Evolutionary conservation across 2,888 invertebrate species (phyloP), one percentile per base, ranked within the genome.

Genomic region (Ligdia adustata): DNA sequence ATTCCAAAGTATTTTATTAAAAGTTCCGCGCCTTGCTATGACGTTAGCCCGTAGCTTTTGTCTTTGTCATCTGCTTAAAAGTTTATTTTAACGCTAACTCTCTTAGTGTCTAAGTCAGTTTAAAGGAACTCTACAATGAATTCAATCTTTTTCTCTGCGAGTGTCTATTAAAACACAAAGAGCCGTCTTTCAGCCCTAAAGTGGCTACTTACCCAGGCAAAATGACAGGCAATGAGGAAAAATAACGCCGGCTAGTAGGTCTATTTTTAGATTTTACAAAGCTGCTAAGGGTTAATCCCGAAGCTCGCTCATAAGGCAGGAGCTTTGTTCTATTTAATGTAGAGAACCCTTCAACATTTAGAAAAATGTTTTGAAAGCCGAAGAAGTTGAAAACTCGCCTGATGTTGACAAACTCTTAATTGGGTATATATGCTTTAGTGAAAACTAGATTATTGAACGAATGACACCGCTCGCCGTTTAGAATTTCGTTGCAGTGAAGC

Each of bases 1-100:
- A 71, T 69, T 69, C 48, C 60, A 49, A 72, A 70, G 63, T 64
- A 64, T 71, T 71, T 73, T 73, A 72, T 70, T 74, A 69, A 72
- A 76, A 72, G 65, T 75, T 73, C 65, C 42, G 58, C 65, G 66
- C 64, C 64, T 66, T 69, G 68, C 68, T 64, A 66, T 74, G 66
- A 69, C 64, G 51, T 62, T 65, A 62, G 61, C 56, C 56, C 62
- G 20, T 46, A 61, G 63, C 63, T 66, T 37, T 67, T 67, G 60
- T 60, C 49, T 54, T 54, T 57, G 66, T 69, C 64, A n/a, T 59
- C 57, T 63, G 61, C 15, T 63, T 44, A 54, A 65, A 68, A 66
- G 64, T 72, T 72, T 69, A 65, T 68, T 67, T n/a, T 69, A 67
- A 71, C 59, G 64, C 62, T 71, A 68, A 73, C 62, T 69, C 58